Base-by-base conservation (phyloP, 2,888 invertebrate species). In the Ichneumoninae sp. region DNA sequence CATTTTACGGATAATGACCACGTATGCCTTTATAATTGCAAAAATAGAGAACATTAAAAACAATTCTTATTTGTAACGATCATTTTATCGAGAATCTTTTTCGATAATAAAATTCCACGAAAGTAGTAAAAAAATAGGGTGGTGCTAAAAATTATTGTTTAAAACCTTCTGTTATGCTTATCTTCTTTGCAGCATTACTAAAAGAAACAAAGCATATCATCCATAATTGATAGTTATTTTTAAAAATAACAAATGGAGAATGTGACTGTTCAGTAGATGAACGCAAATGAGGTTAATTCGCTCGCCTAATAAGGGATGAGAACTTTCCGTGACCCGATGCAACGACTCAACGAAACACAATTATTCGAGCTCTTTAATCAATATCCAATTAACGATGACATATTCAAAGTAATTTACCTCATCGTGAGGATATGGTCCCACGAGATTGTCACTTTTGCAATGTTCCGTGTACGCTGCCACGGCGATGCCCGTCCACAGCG, bases 401-500 rank as follows among this genome's bases (percentile, higher is more conserved):
- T 33, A 62, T 62, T 7, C 13, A 10, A 33, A 57, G 33, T 54
- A 13, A 66, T 80, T 81, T 72, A 89, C 90, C 70, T 89, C 86
- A 10, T 88, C 79, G 36, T 72, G 66, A 3, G 71, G 22, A 74
- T 86, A 83, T 1, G 88, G 89, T 2, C 89, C 90, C 6, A 84
- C 75, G 44, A 90, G 83, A 86, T 86, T 82, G 50, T 89, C 90
- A 82, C 83, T 87, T 86, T 90, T 94, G 87, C 90, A 93, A 90
- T 86, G 94, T 87, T 96, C 95, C 0, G 96, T 94, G 89, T 97
- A 97, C n/a, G 96, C 94, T 47, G 96, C 95, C 0, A 96, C 96
- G 2, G 96, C 94, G 10, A 96, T 94, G 0, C 97, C 97, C 0
- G 96, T 95, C 94, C 96, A 95, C 92, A 95, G 94, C 0, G 96